Percentiles rank a stretch among this genome's conserved stretches.
Evolutionary conservation across 2,888 invertebrate species (phyloP).

Genomic region (Amphipoea oculea): DNA sequence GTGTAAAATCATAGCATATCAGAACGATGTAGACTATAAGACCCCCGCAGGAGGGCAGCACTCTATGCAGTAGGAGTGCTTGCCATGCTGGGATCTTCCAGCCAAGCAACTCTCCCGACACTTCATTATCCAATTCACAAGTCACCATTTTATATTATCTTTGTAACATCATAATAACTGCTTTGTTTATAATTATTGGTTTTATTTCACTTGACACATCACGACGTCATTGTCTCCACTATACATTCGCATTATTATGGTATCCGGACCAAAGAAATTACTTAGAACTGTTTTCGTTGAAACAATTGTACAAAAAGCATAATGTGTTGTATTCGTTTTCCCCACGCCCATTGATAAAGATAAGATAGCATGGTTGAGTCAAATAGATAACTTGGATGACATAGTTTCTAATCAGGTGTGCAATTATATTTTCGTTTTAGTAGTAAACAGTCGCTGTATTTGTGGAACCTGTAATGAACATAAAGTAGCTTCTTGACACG

Average conservation of each 20-base stretch:
- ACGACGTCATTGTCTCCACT: not conserved
- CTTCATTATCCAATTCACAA: slow-evolving; percentile 84
- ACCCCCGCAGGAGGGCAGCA: slow-evolving; percentile 87
- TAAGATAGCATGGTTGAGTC: slow-evolving; percentile 84
- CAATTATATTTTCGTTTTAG: slow-evolving; percentile 23
- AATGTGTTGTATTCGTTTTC: slow-evolving; percentile 67
- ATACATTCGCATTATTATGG: slow-evolving; percentile 1
- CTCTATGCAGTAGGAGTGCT: slow-evolving; percentile 83
- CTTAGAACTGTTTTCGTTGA: slow-evolving; percentile 68
- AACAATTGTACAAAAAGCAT: slow-evolving; percentile 72
- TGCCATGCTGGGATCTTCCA: slow-evolving; percentile 86
- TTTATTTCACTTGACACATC: slow-evolving; percentile 40
- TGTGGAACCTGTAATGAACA: not conserved
- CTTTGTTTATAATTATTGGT: not conserved
- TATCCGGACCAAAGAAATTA: slow-evolving; percentile 1
- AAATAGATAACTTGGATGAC: slow-evolving; percentile 76
- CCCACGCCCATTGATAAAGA: slow-evolving; percentile 85
- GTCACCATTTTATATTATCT: slow-evolving; percentile 79
- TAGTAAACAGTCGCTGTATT: slow-evolving; percentile 15
- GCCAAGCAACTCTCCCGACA: slow-evolving; percentile 84
- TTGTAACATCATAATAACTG: slow-evolving; percentile 23
- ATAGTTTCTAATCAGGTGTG: slow-evolving; percentile 67
- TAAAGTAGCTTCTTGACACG: not conserved
- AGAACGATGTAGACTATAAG: slow-evolving; percentile 92
- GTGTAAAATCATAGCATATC: slow-evolving; percentile 92